Evolutionary conservation across 2,113 vertebrate species (phyloP).

Genomic region (Paratilapia polleni): DNA sequence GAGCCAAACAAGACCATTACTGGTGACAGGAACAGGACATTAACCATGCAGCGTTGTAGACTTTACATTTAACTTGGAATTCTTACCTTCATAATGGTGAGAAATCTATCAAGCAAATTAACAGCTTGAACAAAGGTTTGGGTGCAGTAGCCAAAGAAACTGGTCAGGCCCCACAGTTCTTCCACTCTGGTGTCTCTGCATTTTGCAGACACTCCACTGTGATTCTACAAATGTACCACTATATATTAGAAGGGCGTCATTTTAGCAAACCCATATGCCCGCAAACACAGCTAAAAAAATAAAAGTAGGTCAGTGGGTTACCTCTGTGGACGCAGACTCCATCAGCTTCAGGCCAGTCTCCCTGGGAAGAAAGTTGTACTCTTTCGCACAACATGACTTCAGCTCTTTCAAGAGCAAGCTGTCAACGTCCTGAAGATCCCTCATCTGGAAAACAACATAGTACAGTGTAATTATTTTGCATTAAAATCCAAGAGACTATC

Average conservation of each 20-base stretch:
- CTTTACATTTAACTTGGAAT: neutral
- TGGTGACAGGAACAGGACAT: neutral
- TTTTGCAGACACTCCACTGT: conserved; percentile 86
- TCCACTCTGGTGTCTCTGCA: conserved; percentile 91
- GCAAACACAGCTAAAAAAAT: neutral
- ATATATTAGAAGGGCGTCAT: neutral
- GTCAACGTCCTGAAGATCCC: conserved; percentile 65
- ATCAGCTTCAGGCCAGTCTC: conserved; percentile 91
- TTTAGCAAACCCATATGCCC: neutral
- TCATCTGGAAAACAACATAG: conserved; percentile 67
- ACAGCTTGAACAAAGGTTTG: conserved; percentile 95
- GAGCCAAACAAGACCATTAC: neutral
- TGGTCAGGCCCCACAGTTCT: conserved; percentile 94
- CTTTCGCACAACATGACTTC: conserved; percentile 87
- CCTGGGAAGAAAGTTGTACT: conserved; percentile 88
- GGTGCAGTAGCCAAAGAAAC: conserved; percentile 94
- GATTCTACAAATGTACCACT: conserved; percentile 76
- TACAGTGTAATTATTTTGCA: neutral
- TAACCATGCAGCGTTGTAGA: neutral
- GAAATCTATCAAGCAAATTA: conserved; percentile 94
- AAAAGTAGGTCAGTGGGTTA: conserved; percentile 59
- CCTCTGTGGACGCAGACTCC: conserved; percentile 85
- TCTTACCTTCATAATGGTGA: conserved; percentile 94
- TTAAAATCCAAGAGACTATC: neutral
- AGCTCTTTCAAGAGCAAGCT: conserved; percentile 86